Percentiles rank a stretch among this genome's conserved stretches.
phyloP scores from a whole-genome alignment of 2,113 vertebrate species.

The Leucoraja erinaceus region DNA sequence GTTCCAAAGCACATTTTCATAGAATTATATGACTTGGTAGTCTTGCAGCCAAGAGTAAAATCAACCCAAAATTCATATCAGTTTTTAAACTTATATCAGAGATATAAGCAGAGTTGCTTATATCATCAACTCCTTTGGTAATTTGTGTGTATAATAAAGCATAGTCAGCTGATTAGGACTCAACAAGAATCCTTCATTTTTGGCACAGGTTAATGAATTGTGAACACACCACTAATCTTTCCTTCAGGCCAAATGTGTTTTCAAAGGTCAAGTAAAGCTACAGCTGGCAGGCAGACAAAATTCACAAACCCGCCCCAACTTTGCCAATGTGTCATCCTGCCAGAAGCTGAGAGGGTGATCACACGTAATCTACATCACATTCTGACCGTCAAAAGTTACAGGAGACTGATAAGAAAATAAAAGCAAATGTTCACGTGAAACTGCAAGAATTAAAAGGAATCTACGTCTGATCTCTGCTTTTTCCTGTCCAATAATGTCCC shows the following conservation, averaged over 20 bases:
- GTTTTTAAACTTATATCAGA: too few species aligned
- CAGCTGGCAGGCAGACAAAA: background rate
- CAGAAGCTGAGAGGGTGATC: background rate
- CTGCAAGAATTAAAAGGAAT: background rate
- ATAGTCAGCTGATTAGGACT: background rate
- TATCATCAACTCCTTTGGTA: background rate
- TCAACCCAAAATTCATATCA: background rate
- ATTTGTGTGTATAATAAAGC: too few species aligned
- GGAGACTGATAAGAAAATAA: background rate
- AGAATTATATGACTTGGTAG: background rate
- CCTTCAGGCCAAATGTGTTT: background rate
- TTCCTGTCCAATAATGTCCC: too few species aligned
- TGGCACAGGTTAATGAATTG: background rate
- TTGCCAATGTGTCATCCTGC: background rate
- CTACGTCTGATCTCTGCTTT: background rate
- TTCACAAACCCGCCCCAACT: background rate
- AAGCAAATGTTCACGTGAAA: background rate
- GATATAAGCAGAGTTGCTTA: too few species aligned
- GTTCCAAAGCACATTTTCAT: background rate
- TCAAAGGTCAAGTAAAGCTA: background rate
- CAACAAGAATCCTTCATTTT: background rate
- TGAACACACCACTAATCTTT: background rate
- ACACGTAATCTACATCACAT: background rate
- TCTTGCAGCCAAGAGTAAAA: background rate
- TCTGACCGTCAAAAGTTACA: background rate